Evolutionary conservation across 2,113 vertebrate species (phyloP).

Genomic region (Plotosus lineatus): DNA sequence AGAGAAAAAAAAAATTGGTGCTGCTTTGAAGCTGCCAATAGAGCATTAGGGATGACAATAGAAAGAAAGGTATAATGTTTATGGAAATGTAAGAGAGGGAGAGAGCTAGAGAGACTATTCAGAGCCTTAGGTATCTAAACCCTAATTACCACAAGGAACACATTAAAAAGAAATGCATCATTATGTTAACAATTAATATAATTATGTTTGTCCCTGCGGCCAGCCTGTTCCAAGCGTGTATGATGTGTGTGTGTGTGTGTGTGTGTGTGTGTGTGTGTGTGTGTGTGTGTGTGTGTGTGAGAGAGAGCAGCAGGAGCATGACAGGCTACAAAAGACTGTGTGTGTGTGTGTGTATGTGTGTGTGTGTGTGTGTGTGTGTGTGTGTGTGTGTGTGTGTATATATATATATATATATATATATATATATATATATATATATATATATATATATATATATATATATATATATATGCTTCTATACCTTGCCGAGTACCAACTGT

Average conservation of each 20-base stretch:
- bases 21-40: constrained; percentile 58
- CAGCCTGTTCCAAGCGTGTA: constrained; percentile 37
- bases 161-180: constrained; percentile 76
- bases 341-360: constrained; percentile 32
- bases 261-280: constrained; percentile 30
- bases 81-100: constrained; percentile 52
- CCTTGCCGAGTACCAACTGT: no score
- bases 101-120: constrained; percentile 38
- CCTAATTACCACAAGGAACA: constrained; percentile 72
- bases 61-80: constrained; percentile 58
- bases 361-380: no score
- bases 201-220: constrained; percentile 67
- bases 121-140: constrained; percentile 62
- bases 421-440: no score
- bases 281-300: constrained; percentile 15
- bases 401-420: no score
- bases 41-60: constrained; percentile 55
- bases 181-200: constrained; percentile 79
- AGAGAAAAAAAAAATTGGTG: constrained; percentile 54
- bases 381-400: no score
- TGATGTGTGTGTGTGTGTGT: constrained; percentile 43
- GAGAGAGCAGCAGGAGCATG: not conserved
- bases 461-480: no score
- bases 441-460: no score
- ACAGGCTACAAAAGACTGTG: not conserved